phyloP scores from a whole-genome alignment of 2,797 vertebrate genomes.

The Pseudochaenichthys georgianus region DNA sequence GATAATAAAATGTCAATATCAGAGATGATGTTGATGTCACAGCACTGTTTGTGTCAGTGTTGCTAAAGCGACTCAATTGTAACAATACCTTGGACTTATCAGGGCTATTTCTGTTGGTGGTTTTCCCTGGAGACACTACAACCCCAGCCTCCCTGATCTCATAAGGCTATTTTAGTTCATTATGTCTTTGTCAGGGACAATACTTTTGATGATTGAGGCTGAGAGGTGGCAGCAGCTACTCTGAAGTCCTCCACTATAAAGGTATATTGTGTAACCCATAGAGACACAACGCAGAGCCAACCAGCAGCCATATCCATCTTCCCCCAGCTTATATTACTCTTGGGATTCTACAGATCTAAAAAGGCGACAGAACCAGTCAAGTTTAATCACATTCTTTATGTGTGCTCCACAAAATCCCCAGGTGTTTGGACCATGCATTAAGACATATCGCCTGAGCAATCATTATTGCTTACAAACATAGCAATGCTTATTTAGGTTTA shows the following conservation, averaged over 20 bases:
- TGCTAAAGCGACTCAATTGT: constrained; percentile 56
- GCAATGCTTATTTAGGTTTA: constrained; percentile 37
- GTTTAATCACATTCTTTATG: constrained; percentile 72
- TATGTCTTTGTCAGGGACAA: constrained; percentile 65
- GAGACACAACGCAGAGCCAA: constrained; percentile 41
- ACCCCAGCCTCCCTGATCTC: constrained; percentile 60
- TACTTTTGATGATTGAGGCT: constrained; percentile 62
- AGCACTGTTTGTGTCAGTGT: constrained; percentile 44
- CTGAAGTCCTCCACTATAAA: constrained; percentile 54
- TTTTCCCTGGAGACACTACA: constrained; percentile 54
- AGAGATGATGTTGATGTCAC: neutral
- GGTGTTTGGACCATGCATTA: constrained; percentile 39
- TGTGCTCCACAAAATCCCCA: constrained; percentile 54
- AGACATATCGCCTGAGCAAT: constrained; percentile 47
- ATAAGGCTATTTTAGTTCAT: constrained; percentile 78
- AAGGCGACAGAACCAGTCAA: constrained; percentile 58
- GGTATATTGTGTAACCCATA: constrained; percentile 48
- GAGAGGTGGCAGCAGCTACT: constrained; percentile 50
- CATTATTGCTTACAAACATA: constrained; percentile 40
- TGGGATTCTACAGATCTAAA: constrained; percentile 65
- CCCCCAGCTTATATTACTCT: constrained; percentile 55
- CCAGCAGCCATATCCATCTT: constrained; percentile 66
- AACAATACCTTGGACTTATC: constrained; percentile 70
- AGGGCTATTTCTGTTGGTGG: constrained; percentile 71
- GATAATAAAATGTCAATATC: neutral